These are phyloP conservation scores for Drosophila grimshawi DNA, from an alignment of 1,140 invertebrate species.

Conservation along the genomic window DNA sequence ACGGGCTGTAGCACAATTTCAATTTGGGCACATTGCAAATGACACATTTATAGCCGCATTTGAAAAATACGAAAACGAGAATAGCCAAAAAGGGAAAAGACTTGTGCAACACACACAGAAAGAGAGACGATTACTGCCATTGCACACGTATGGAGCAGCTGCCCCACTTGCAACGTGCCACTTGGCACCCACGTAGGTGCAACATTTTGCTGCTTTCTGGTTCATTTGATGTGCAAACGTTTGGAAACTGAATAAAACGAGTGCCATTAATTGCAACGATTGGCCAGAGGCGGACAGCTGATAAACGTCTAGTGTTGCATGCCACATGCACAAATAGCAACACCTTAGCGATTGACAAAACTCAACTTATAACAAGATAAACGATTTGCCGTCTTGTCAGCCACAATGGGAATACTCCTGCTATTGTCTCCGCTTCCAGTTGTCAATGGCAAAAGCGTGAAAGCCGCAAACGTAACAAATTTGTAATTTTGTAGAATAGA, in stretches of 20 bases:
- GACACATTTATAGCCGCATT: slow-evolving; percentile 51
- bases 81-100: slow-evolving; percentile 11
- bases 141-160: slow-evolving; percentile 8
- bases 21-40: slow-evolving; percentile 65
- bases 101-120: background rate
- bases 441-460: slow-evolving; percentile 71
- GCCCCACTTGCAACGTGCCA: background rate
- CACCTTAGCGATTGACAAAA: background rate
- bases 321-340: background rate
- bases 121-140: background rate
- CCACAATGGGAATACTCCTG: slow-evolving; percentile 10
- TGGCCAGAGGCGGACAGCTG: background rate
- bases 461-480: slow-evolving; percentile 80
- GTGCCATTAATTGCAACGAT: slow-evolving; percentile 69
- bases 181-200: slow-evolving; percentile 45
- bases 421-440: no score
- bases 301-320: slow-evolving; percentile 27
- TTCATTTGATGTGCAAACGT: slow-evolving; percentile 76
- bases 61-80: background rate
- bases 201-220: slow-evolving; percentile 74
- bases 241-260: slow-evolving; percentile 73
- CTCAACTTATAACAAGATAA: slow-evolving; percentile 52
- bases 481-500: slow-evolving; percentile 79
- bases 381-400: slow-evolving; percentile 43
- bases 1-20: slow-evolving; percentile 35